phyloP scores from a whole-genome alignment of 2,888 invertebrate genomes.

The Pseudanteris insignis region DNA sequence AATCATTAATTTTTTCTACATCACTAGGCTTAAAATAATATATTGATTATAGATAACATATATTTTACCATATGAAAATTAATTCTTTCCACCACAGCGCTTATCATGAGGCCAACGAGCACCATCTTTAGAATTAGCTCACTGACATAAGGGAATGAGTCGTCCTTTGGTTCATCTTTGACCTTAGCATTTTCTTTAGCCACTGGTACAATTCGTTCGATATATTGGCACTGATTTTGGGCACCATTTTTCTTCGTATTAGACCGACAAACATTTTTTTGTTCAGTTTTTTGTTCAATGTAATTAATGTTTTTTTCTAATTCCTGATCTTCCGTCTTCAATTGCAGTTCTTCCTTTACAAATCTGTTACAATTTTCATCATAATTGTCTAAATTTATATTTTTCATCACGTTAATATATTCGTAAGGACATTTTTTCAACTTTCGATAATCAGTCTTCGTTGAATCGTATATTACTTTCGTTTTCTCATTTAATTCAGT shows the following conservation, averaged over 20 bases:
- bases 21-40: constrained; percentile 11
- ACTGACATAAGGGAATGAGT: constrained; percentile 48
- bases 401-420: constrained; percentile 50
- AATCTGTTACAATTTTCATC: constrained; percentile 53
- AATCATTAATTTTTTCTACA: no score
- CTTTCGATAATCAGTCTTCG: constrained; percentile 43
- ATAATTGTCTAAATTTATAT: constrained; percentile 52
- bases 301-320: not conserved
- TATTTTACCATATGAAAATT: constrained; percentile 18
- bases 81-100: constrained; percentile 55
- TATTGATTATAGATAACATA: constrained; percentile 41
- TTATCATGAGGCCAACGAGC: constrained; percentile 57
- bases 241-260: constrained; percentile 8
- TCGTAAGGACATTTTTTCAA: constrained; percentile 51
- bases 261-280: constrained; percentile 8
- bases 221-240: constrained; percentile 7
- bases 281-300: constrained; percentile 2
- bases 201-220: constrained; percentile 12
- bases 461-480: not conserved
- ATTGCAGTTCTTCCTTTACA: not conserved
- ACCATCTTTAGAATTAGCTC: constrained; percentile 55
- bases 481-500: not conserved
- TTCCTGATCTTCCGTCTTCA: not conserved
- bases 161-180: constrained; percentile 24
- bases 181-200: not conserved